A percentile compares a stretch with the other conserved stretches of the same genome.
Conservation (phyloP, 2,797 vertebrate genomes). For the Clamator glandarius region DNA sequence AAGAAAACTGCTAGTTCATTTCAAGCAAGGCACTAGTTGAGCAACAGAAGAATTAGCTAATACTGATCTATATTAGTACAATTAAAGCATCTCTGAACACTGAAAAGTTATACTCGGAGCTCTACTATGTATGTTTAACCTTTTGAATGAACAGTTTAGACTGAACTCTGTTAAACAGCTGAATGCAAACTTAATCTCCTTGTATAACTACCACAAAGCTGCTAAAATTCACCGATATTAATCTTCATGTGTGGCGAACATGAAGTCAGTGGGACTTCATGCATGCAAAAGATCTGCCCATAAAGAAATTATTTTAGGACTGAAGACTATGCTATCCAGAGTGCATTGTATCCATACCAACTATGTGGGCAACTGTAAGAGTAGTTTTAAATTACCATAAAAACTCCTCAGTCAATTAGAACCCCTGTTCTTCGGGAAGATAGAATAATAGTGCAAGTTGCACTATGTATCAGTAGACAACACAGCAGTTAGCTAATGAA, state of each 20-base stretch:
- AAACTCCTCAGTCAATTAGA: neutral
- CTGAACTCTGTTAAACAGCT: neutral
- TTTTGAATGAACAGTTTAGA: neutral
- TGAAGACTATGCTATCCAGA: constrained; percentile 5
- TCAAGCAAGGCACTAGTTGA: neutral
- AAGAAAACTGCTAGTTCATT: constrained; percentile 45
- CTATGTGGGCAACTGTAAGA: neutral
- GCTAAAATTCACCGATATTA: neutral
- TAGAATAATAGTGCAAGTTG: neutral
- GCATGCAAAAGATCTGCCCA: neutral
- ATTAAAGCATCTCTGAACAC: neutral
- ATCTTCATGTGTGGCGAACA: neutral
- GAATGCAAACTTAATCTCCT: neutral
- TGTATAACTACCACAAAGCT: neutral
- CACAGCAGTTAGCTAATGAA: neutral
- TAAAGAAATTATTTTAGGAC: constrained; percentile 44
- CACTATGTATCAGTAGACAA: neutral
- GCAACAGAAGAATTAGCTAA: neutral
- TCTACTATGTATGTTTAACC: neutral
- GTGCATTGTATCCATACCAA: neutral
- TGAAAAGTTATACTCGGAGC: neutral
- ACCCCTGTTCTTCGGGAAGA: neutral
- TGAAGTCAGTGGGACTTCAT: neutral
- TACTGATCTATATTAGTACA: neutral
- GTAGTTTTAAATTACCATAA: neutral